Conservation (phyloP, 1,140 invertebrate species). For the Drosophila mauritiana region DNA sequence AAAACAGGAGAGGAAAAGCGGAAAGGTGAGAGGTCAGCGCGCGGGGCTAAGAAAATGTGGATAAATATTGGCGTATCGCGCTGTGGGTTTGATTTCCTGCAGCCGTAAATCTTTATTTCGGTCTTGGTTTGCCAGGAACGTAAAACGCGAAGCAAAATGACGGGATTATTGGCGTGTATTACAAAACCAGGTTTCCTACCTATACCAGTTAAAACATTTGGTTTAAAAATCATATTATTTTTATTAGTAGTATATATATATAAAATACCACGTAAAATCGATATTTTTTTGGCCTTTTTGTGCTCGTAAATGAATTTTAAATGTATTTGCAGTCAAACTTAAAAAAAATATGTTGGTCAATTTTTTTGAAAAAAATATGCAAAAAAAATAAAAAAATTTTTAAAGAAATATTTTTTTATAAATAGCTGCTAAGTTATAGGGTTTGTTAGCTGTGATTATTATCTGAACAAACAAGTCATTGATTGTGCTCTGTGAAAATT, state of each 20-base stretch:
- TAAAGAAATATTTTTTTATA: background rate
- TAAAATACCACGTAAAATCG: no score
- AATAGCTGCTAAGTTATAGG: background rate
- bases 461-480: background rate
- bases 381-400: background rate
- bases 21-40: conserved; percentile 3
- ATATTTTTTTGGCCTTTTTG: background rate
- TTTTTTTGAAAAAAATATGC: background rate
- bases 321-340: background rate
- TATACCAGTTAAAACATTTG: conserved; percentile 7
- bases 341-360: background rate
- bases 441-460: background rate
- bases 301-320: background rate
- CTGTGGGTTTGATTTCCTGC: conserved; percentile 52
- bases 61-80: conserved; percentile 58
- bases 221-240: no score
- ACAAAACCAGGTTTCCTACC: background rate
- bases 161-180: conserved; percentile 34
- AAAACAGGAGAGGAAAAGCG: background rate
- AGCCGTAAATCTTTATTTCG: conserved; percentile 62
- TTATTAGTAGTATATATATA: no score
- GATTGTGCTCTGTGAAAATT: no score
- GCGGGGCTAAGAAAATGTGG: conserved; percentile 9
- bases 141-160: conserved; percentile 9
- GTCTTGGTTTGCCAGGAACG: conserved; percentile 25